phyloP scores from a whole-genome alignment of 2,113 vertebrate genomes.

The Baryphthengus martii region DNA sequence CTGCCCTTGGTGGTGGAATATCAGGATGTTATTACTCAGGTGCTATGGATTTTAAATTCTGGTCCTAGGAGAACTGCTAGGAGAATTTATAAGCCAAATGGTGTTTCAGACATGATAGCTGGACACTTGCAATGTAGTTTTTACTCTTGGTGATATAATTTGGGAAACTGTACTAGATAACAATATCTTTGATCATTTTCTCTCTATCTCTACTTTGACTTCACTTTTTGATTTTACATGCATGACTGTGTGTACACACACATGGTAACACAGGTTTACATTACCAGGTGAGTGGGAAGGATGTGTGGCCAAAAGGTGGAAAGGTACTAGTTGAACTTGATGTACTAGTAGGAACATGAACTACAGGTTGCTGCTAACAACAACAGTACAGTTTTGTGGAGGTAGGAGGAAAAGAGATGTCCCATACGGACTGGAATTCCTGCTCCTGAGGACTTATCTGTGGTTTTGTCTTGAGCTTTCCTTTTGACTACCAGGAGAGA shows the following conservation, averaged over 20 bases:
- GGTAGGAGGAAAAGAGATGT: background rate
- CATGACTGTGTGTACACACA: background rate
- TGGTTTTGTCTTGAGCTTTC: background rate
- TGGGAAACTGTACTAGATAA: background rate
- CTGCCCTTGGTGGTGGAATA: background rate
- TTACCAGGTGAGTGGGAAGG: background rate
- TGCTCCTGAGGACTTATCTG: background rate
- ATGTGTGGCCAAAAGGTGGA: background rate
- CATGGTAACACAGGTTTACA: background rate
- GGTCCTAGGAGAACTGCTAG: background rate
- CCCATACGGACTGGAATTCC: background rate
- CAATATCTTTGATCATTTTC: rapidly evolving
- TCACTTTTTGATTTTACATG: background rate
- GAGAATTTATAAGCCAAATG: background rate
- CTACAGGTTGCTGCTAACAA: background rate
- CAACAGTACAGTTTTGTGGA: background rate
- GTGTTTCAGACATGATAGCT: background rate
- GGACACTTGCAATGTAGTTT: background rate
- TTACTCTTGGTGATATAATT: background rate
- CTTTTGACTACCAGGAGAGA: background rate
- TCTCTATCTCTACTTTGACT: background rate
- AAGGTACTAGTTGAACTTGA: background rate
- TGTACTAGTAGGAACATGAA: background rate
- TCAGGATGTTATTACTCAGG: background rate
- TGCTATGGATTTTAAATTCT: background rate